Conservation (phyloP, 2,113 vertebrate genomes). For the Taxidea taxus region DNA sequence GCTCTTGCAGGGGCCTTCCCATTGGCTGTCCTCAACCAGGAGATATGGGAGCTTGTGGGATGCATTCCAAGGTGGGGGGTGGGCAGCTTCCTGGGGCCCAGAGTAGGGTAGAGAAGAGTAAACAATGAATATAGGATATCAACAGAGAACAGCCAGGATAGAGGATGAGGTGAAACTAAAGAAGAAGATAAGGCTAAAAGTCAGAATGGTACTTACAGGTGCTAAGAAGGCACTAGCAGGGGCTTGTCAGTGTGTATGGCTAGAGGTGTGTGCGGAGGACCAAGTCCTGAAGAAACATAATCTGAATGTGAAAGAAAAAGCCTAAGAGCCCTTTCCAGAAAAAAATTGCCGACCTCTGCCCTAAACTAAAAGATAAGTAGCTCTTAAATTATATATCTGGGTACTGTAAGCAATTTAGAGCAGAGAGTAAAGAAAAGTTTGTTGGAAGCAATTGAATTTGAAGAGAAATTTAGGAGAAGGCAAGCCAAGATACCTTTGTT, state of each 20-base stretch:
- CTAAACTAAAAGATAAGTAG: slow-evolving; percentile 2
- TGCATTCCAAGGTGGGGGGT: too few relatives aligned
- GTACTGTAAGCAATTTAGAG: background rate
- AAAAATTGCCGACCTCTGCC: background rate
- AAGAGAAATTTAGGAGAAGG: slow-evolving; percentile 5
- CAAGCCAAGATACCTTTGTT: background rate
- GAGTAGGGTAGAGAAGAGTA: background rate
- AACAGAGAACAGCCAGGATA: background rate
- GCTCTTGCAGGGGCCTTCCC: background rate
- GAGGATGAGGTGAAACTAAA: background rate
- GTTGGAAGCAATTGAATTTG: background rate
- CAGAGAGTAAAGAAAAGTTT: background rate
- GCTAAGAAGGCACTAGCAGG: background rate
- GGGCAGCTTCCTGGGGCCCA: background rate
- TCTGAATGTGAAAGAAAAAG: background rate
- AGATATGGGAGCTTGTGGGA: background rate
- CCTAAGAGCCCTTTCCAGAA: background rate
- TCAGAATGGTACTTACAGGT: background rate
- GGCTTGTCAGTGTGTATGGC: accelerated
- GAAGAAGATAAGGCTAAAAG: background rate
- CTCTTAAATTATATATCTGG: background rate
- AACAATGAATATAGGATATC: background rate
- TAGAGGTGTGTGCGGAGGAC: background rate
- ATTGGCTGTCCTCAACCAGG: background rate
- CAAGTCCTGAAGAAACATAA: background rate